Evolutionary conservation across 2,113 vertebrate species (phyloP).

Genomic region (Amphiprion percula): DNA sequence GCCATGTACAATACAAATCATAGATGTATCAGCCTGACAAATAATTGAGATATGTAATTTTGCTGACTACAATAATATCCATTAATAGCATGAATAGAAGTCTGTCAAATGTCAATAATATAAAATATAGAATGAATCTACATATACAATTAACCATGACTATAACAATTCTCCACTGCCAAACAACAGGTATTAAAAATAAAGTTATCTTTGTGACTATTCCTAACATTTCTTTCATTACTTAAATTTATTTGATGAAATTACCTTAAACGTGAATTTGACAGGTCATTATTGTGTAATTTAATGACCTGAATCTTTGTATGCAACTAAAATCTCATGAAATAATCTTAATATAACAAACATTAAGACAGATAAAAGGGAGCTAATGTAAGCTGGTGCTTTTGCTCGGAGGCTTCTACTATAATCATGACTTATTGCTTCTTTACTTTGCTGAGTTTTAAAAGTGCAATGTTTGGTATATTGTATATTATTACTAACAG

Average conservation of each 20-base stretch:
- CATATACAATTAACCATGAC: too few relatives aligned
- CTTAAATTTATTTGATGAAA: neutral
- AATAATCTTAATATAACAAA: neutral
- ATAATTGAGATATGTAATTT: too few relatives aligned
- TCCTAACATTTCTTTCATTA: too few relatives aligned
- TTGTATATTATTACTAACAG: constrained; percentile 28
- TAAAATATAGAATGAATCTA: too few relatives aligned
- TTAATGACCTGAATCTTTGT: neutral
- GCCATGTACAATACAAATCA: too few relatives aligned
- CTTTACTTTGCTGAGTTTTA: constrained; percentile 6
- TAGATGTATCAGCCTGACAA: too few relatives aligned
- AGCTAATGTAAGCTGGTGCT: constrained; percentile 38
- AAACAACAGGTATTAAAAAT: too few relatives aligned
- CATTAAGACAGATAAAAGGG: neutral
- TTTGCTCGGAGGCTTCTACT: constrained; percentile 39
- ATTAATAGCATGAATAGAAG: too few relatives aligned
- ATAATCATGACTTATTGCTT: neutral
- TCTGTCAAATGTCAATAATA: too few relatives aligned
- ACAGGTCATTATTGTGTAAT: neutral
- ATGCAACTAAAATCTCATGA: neutral
- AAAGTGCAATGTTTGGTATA: neutral
- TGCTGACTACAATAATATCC: too few relatives aligned
- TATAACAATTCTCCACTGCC: too few relatives aligned
- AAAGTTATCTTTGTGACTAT: too few relatives aligned
- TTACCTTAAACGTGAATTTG: neutral